Conservation (phyloP, 92 coral and sea anemone genomes). For the Phenganax subtilis region DNA sequence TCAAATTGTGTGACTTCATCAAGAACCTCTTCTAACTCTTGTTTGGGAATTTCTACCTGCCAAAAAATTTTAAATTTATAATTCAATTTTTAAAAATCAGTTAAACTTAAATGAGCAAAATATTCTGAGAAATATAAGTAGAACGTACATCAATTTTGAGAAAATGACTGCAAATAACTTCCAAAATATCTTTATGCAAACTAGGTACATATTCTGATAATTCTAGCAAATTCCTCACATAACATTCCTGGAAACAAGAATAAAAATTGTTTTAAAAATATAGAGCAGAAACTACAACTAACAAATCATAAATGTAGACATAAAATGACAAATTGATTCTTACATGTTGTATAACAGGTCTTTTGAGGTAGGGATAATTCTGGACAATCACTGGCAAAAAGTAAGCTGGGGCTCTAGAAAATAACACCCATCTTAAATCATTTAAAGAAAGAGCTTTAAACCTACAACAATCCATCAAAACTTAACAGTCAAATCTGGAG, state of each 20-base stretch:
- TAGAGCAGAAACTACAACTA: not conserved
- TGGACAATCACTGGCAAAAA: constrained; percentile 70
- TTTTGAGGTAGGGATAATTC: constrained; percentile 74
- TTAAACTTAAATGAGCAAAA: too few species aligned
- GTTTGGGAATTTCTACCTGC: constrained; percentile 87
- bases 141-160: constrained; percentile 80
- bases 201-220: constrained; percentile 63
- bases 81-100: not conserved
- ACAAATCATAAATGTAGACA: not conserved
- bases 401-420: constrained; percentile 70
- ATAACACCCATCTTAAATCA: not conserved
- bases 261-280: not conserved
- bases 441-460: not conserved
- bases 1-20: constrained; percentile 81
- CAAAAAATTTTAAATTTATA: not conserved
- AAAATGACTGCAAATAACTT: constrained; percentile 62
- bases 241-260: constrained; percentile 61
- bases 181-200: constrained; percentile 63
- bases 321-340: not conserved
- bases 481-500: not conserved
- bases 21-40: constrained; percentile 68
- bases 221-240: constrained; percentile 66
- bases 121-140: not conserved
- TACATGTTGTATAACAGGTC: constrained; percentile 62
- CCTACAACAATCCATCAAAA: not conserved